Percentiles rank a stretch among this genome's conserved stretches.
Conservation (phyloP, 2,888 invertebrate genomes). For the Fragum whitleyi region DNA sequence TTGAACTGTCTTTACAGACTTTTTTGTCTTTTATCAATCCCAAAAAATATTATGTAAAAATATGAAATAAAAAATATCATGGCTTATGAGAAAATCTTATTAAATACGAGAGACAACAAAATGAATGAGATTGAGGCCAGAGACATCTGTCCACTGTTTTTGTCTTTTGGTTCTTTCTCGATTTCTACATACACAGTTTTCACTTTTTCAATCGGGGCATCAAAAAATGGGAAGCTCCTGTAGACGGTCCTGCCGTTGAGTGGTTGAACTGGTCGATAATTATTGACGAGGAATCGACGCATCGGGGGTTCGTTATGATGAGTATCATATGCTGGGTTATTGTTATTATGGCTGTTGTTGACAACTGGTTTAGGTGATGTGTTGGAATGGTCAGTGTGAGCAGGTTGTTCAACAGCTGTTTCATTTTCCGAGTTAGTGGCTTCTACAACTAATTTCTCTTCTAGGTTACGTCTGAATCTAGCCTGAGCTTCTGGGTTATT, state of each 20-base stretch:
- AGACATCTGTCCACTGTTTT: background rate
- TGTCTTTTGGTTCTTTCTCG: slow-evolving; percentile 13
- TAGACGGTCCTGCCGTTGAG: slow-evolving; percentile 77
- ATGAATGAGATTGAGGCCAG: background rate
- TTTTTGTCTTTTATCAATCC: too few relatives aligned
- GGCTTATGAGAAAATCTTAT: background rate
- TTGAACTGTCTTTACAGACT: too few relatives aligned
- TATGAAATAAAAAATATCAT: background rate
- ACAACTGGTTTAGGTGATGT: slow-evolving; percentile 10
- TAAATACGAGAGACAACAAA: background rate
- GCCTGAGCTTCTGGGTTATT: slow-evolving; percentile 60
- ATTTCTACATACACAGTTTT: slow-evolving; percentile 51
- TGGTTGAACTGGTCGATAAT: slow-evolving; percentile 81
- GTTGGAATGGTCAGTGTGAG: background rate
- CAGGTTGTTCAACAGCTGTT: background rate
- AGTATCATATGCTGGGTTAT: background rate
- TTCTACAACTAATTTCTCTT: slow-evolving; percentile 34
- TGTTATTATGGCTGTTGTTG: background rate
- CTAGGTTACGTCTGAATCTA: slow-evolving; percentile 48
- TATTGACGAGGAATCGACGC: slow-evolving; percentile 75
- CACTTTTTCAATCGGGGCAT: slow-evolving; percentile 31
- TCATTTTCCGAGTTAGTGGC: background rate
- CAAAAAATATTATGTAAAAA: too few relatives aligned
- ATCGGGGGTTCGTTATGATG: slow-evolving; percentile 55
- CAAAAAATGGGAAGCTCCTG: slow-evolving; percentile 74